Evolutionary conservation across 2,797 vertebrate species (phyloP), one percentile per base, ranked within the genome.

Genomic region (Danio choprae): DNA sequence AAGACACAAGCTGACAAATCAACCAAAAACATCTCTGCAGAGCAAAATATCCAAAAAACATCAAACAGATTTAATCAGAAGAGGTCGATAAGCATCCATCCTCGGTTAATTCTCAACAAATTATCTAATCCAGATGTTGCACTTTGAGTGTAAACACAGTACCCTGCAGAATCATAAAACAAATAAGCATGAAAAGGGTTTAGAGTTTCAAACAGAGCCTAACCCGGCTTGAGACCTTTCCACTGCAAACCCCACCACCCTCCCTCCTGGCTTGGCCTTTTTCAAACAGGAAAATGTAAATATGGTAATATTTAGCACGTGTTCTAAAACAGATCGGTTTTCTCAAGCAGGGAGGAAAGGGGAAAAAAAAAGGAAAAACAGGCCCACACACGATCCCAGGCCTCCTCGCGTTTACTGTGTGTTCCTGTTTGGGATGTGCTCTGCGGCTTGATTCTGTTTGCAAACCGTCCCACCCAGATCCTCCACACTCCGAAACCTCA

Each of bases 71-170:
- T 92, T 95, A 95, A 95, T 96, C 94, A 93, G 83, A 92, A 87
- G 91, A 90, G 91, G 88, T 89, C 74, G 93, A 96, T 97, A 97
- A 95, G 94, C 92, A 95, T 95, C 92, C 86, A 90, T 93, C 85
- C 87, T 93, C 77, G 58, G 87, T 95, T 97, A 96, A 96, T 97
- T 96, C 94, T 93, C 93, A 94, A 96, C 96, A 97, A 98, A 98
- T 98, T 97, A 98, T 97, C 96, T 97, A 97, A 98, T 97, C 96
- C 96, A 96, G 96, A 97, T 97, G 97, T 97, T 96, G 95, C 95
- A 90, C 90, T 89, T 94, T 94, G 88, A 94, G 94, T 94, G 94
- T 96, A 98, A 98, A 97, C 95, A 95, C 89, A 82, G 93, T 94
- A 93, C 93, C 96, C 93, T 92, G 90, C 90, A 95, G 95, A 95